Percentiles rank a stretch among this genome's conserved stretches.
Conservation (phyloP, 2,797 vertebrate genomes). For the Chaetophractus vellerosus region DNA sequence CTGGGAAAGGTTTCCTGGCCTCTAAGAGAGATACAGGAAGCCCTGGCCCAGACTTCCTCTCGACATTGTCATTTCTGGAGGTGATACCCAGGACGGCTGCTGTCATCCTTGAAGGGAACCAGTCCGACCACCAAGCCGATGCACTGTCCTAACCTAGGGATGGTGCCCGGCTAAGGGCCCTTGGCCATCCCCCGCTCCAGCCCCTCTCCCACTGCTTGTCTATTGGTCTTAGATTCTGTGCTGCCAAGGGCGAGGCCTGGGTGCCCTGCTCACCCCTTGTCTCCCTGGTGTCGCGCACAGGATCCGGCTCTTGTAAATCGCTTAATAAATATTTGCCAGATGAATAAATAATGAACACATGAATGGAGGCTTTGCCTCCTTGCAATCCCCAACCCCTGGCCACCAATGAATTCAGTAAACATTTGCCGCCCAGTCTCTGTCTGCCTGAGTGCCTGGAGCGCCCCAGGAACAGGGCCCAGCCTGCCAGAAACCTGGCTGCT, state of each 20-base stretch:
- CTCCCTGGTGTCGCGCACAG: slow-evolving; percentile 50
- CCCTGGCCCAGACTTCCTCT: not conserved
- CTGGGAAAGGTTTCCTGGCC: not conserved
- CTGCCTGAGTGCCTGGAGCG: not conserved
- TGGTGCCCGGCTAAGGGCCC: not conserved
- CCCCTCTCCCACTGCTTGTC: not conserved
- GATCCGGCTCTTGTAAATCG: slow-evolving; percentile 58
- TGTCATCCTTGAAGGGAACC: not conserved
- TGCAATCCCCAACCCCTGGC: slow-evolving; percentile 15
- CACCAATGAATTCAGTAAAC: slow-evolving; percentile 43
- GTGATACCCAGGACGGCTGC: not conserved
- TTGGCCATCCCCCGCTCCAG: not conserved
- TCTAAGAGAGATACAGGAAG: not conserved
- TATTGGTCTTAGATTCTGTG: slow-evolving; percentile 30
- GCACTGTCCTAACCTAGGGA: not conserved
- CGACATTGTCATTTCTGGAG: not conserved
- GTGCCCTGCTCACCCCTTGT: slow-evolving; percentile 36
- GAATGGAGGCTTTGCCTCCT: slow-evolving; percentile 65
- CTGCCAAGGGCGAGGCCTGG: not conserved
- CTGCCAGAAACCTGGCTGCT: not conserved
- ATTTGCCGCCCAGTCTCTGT: not conserved
- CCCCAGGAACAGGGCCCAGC: not conserved
- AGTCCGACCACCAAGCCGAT: not conserved
- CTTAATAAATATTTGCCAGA: slow-evolving; percentile 81
- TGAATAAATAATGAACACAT: slow-evolving; percentile 74